Base-by-base conservation (phyloP, 1,140 invertebrate genomes). In the Pantala flavescens region DNA sequence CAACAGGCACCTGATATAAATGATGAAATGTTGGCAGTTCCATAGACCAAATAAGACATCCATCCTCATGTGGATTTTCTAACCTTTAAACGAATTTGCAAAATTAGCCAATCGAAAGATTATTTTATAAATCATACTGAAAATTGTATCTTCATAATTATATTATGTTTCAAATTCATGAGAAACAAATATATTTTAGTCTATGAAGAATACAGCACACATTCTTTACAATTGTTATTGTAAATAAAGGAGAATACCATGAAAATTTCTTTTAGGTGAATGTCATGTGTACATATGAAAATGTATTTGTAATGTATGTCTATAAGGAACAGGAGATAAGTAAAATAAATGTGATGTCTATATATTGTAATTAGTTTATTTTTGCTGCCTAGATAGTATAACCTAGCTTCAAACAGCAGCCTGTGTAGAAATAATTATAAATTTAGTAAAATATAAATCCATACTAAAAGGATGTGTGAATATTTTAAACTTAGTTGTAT, bases 321-420 rank as follows among this genome's bases (percentile, higher is more conserved):
- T 63, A 63, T 63, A 63, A 21, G n/a, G n/a, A 63, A 63, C 49
- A 63, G 49, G 49, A 21, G 2, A 16, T 7, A 63, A 3, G 3
- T 63, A 63, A 63, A 63, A 63, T 63, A 63, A 63, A 63, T 63
- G 49, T 63, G 49, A 63, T 63, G 49, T 63, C 49, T 63, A 63
- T 63, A 63, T 63, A 63, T 63, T 63, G 49, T 63, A 63, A 63
- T 63, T 63, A 36, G 28, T 36, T 36, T 36, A 36, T 36, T 36
- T 36, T 36, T 36, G 28, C 28, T 36, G 28, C 28, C 28, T 36
- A 36, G 28, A 36, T 36, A 36, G 3, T 36, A 36, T 2, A 36
- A 36, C 28, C 28, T 36, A 36, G 28, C 28, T 5, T 36, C 28
- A 36, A 36, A 5, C 9, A 36, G 28, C 28, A 36, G 28, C 9